Conservation (phyloP, 2,888 invertebrate species). For the Caenorhabditis sp. region DNA sequence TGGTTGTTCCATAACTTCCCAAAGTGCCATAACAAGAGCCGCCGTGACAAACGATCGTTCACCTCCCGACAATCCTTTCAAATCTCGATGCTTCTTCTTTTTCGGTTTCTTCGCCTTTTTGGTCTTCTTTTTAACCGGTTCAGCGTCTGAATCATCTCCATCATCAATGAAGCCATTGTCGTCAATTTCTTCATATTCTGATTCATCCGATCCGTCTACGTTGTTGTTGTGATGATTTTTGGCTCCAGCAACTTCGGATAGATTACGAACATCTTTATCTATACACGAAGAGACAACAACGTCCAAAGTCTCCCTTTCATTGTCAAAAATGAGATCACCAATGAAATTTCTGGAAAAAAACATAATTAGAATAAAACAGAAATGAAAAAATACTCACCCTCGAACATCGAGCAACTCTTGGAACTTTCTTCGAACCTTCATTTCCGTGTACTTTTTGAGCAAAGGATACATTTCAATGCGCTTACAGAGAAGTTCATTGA, state of each 20-base stretch:
- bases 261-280: constrained; percentile 12
- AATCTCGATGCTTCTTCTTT: constrained; percentile 11
- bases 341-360: constrained; percentile 22
- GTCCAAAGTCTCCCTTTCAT: constrained; percentile 26
- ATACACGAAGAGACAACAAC: constrained; percentile 31
- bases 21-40: constrained; percentile 88
- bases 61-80: constrained; percentile 82
- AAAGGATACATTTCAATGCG: constrained; percentile 34
- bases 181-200: not conserved
- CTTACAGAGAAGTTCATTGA: constrained; percentile 7
- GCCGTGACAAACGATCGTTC: constrained; percentile 90
- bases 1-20: constrained; percentile 90
- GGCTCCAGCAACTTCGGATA: not conserved
- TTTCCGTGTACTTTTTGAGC: constrained; percentile 40
- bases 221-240: constrained; percentile 5
- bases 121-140: constrained; percentile 20
- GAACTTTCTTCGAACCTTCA: constrained; percentile 43
- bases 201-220: not conserved
- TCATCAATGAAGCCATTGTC: constrained; percentile 12
- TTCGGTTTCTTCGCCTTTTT: constrained; percentile 14
- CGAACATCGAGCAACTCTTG: constrained; percentile 37
- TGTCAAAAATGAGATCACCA: constrained; percentile 36
- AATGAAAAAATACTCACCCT: constrained; percentile 19
- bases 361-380: too few relatives aligned
- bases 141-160: not conserved